Evolutionary conservation across 2,113 vertebrate genomes (phyloP), one percentile per base, ranked within the genome.

Genomic region (Hyperopisus bebe): DNA sequence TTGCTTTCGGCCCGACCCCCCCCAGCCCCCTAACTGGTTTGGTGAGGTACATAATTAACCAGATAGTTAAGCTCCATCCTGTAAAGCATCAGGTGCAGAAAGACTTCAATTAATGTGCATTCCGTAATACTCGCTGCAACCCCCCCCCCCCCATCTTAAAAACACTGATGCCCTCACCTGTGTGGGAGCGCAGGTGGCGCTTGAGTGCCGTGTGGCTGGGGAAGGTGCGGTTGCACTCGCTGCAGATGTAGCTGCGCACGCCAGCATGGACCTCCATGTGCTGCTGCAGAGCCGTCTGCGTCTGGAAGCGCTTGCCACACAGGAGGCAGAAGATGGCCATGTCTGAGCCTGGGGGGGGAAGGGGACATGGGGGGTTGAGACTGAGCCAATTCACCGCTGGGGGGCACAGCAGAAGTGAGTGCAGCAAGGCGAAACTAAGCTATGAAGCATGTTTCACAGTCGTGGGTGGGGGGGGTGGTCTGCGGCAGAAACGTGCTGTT

Each of bases 201-300:
- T 99, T 99, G 93, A 99, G 98, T 5, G 98, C 98, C 0, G 98
- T 99, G 95, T 99, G 98, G 96, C 98, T 99, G 93, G 98, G 98
- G 93, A 99, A 99, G 62, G 98, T 99, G 93, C 98, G 97, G 96
- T 99, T 98, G 95, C 98, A 99, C 93, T 99, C 98, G 0, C 98
- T 99, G 96, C 98, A 99, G 92, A 98, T 99, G 95, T 99, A 99
- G 95, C 98, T 99, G 91, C 98, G 97, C 82, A 99, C 98, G 4
- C 98, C 98, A 0, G 98, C 98, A 6, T 99, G 98, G 90, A 98
- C 98, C 90, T 99, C 98, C 98, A 99, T 99, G 97, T 99, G 98
- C 95, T 99, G 98, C 96, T 99, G 98, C 93, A 99, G 93, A 0
- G 98, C 98, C 0, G 97, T 97, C 96, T 99, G 98, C 0, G 97